Base-by-base conservation (phyloP, 2,113 vertebrate species). In the Amphilophus citrinellus region DNA sequence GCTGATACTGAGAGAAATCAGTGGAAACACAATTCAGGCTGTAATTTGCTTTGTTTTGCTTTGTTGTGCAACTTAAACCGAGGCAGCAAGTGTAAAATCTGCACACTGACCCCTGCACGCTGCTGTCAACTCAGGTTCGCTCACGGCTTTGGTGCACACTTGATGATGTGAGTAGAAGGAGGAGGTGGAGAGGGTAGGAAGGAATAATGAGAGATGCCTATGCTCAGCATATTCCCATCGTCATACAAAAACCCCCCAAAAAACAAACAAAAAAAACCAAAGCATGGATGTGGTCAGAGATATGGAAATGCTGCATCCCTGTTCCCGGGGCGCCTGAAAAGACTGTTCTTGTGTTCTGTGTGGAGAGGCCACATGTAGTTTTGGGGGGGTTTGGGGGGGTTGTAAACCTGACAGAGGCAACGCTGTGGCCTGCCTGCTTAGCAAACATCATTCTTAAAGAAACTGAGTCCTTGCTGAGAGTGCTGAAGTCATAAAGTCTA, bases 141-240 rank as follows among this genome's bases (percentile, higher is more conserved):
- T 42, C 58, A 15, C 27, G 0, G 17, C 63, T 84, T 15, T 8
- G 58, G 73, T 27, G 57, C 85, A 24, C 42, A 22, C 44, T 75
- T 82, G 73, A 89, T 86, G 62, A 86, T 80, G 59, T 6, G 2
- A 57, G 71, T 58, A 73, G 50, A 80, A 66, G 35, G 37, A 39
- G n/a, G 15, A n/a, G 10, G 65, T 59, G 24, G 30, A 57, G 35
- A 32, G 35, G 35, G 65, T 15, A 78, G 42, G 86, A 76, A 63
- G 80, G 79, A 92, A 68, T 86, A 83, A 90, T 57, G 61, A 76
- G 87, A 84, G 58, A 91, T 56, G 30, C 24, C 81, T 80, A 60
- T 77, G 83, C 85, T 93, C 90, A 92, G 92, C 94, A 93, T 77
- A 84, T 93, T 93, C 83, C 83, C 66, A 24, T 76, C 30, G 57